Percentiles rank a stretch among this genome's conserved stretches.
These are phyloP conservation scores for Bradynema listronoti DNA, from an alignment of 1,140 invertebrate species.

Conservation along the genomic window DNA sequence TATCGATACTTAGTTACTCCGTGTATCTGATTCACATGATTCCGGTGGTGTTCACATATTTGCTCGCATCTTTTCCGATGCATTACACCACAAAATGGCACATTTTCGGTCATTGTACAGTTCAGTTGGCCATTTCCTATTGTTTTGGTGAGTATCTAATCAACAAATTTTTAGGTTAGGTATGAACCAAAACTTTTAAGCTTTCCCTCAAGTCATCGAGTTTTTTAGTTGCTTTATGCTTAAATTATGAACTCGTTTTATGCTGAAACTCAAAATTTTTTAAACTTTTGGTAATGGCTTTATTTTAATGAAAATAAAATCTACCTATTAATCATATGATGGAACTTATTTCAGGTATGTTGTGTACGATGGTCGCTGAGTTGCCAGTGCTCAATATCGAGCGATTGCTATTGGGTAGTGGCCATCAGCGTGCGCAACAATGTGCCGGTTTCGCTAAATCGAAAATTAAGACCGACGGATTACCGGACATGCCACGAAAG, in stretches of 20 bases:
- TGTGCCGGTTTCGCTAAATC: constrained; percentile 17
- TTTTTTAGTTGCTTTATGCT: not conserved
- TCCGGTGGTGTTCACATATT: constrained; percentile 55
- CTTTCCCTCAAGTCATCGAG: too few species aligned
- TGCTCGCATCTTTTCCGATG: constrained; percentile 52
- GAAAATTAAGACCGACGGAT: constrained; percentile 31
- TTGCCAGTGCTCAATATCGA: constrained; percentile 54
- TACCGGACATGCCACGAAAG: constrained; percentile 13
- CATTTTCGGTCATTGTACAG: constrained; percentile 47
- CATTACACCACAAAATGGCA: constrained; percentile 42
- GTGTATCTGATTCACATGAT: constrained; percentile 57
- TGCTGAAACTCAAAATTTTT: too few species aligned
- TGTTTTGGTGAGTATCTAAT: constrained; percentile 45
- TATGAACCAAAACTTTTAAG: too few species aligned
- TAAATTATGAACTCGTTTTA: not conserved
- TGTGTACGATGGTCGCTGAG: constrained; percentile 49
- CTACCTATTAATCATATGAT: constrained; percentile 12
- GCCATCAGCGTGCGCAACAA: not conserved
- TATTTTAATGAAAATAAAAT: constrained; percentile 7
- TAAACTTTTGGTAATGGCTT: constrained; percentile 1
- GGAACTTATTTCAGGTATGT: constrained; percentile 28
- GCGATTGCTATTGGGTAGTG: constrained; percentile 33
- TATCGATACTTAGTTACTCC: constrained; percentile 51
- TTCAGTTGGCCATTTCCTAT: constrained; percentile 52
- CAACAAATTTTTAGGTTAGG: too few species aligned